Conservation (phyloP, 1,140 invertebrate species). For the Anthonomus grandis region DNA sequence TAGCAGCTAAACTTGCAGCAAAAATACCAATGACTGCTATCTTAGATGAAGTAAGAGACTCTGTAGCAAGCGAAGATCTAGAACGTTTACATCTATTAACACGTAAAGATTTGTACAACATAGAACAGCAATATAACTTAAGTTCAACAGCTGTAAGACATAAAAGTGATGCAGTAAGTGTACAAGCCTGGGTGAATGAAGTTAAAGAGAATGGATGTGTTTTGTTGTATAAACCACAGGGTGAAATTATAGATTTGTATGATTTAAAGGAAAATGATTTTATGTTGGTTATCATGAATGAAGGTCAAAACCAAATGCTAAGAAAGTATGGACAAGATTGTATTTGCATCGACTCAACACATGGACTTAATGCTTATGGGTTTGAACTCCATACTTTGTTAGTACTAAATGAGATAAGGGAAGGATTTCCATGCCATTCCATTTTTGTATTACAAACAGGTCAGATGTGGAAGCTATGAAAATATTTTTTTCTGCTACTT, state of each 20-base stretch:
- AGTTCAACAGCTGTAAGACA: not conserved
- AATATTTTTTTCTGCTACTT: slow-evolving; percentile 7
- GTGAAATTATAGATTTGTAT: not conserved
- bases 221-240: slow-evolving; percentile 13
- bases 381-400: slow-evolving; percentile 18
- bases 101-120: slow-evolving; percentile 15
- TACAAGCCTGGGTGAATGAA: slow-evolving; percentile 11
- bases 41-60: slow-evolving; percentile 9
- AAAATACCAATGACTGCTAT: slow-evolving; percentile 6
- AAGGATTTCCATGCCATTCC: slow-evolving; percentile 15
- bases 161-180: slow-evolving; percentile 7
- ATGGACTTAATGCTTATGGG: slow-evolving; percentile 16
- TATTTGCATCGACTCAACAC: slow-evolving; percentile 21
- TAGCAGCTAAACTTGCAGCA: slow-evolving; percentile 2
- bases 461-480: not conserved
- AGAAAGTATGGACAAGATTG: slow-evolving; percentile 11
- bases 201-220: not conserved
- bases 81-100: slow-evolving; percentile 4
- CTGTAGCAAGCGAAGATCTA: not conserved
- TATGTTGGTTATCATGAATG: slow-evolving; percentile 6
- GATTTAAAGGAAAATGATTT: not conserved
- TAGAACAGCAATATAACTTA: not conserved
- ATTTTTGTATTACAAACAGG: slow-evolving; percentile 13
- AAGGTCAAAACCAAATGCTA: slow-evolving; percentile 9
- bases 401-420: slow-evolving; percentile 13